These are phyloP conservation scores for Sinonovacula constricta DNA, from an alignment of 1,140 invertebrate species.

Conservation along the genomic window DNA sequence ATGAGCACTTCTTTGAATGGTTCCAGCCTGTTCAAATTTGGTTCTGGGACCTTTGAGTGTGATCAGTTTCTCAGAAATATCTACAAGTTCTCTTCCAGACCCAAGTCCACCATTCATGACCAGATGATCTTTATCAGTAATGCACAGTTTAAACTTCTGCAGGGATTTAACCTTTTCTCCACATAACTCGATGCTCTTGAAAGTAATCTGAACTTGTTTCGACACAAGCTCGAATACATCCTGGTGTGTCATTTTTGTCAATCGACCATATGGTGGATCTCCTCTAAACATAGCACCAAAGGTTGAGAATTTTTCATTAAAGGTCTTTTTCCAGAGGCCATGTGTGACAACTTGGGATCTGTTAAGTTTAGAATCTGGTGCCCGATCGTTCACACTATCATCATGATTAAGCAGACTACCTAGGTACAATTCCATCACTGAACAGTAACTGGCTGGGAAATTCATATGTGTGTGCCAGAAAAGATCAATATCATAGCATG, in stretches of 20 bases:
- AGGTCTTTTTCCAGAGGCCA: slow-evolving; percentile 58
- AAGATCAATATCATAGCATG: slow-evolving; percentile 80
- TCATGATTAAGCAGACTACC: slow-evolving; percentile 76
- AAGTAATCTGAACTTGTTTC: slow-evolving; percentile 8
- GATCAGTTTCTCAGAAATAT: slow-evolving; percentile 31
- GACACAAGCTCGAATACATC: slow-evolving; percentile 10
- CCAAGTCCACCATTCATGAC: neutral
- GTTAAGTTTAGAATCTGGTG: slow-evolving; percentile 71
- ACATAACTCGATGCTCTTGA: slow-evolving; percentile 12
- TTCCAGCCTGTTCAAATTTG: slow-evolving; percentile 4
- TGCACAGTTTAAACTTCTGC: slow-evolving; percentile 15
- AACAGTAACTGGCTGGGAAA: slow-evolving; percentile 72
- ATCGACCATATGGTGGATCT: slow-evolving; percentile 57
- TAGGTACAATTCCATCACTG: slow-evolving; percentile 74
- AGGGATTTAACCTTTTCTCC: neutral
- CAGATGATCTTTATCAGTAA: slow-evolving; percentile 10
- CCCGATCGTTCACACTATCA: slow-evolving; percentile 78
- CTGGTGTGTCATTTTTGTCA: slow-evolving; percentile 17
- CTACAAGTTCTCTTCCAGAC: slow-evolving; percentile 21
- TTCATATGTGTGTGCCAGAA: slow-evolving; percentile 80
- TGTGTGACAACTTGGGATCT: slow-evolving; percentile 52
- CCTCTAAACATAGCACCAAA: slow-evolving; percentile 73
- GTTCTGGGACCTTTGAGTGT: slow-evolving; percentile 19
- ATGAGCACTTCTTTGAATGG: neutral
- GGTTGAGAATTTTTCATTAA: slow-evolving; percentile 61